Percentiles rank a stretch among this genome's conserved stretches.
Evolutionary conservation across 1,140 invertebrate species (phyloP).

Genomic region (Drosophila suzukii): DNA sequence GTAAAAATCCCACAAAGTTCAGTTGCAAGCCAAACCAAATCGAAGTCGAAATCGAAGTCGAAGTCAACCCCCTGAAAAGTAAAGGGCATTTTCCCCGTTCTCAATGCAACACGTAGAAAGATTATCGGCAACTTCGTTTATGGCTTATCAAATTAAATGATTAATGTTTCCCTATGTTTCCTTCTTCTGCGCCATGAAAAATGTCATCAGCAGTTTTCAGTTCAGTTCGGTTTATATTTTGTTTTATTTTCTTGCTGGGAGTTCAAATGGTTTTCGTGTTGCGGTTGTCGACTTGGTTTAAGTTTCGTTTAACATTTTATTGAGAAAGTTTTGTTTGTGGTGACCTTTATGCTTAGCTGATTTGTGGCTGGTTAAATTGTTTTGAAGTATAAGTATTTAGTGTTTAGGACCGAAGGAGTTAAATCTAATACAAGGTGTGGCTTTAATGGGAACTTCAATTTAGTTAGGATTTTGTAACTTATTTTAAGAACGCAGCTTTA

Average conservation of each 20-base stretch:
- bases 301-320: constrained; percentile 72
- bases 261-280: constrained; percentile 50
- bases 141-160: constrained; percentile 83
- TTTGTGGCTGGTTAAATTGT: constrained; percentile 44
- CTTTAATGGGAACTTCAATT: constrained; percentile 1
- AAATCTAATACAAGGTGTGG: constrained; percentile 3
- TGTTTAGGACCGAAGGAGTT: constrained; percentile 12
- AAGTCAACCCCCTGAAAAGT: neutral
- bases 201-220: constrained; percentile 72
- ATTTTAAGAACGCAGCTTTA: neutral
- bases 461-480: neutral
- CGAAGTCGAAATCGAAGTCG: neutral
- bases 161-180: constrained; percentile 61
- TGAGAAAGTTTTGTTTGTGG: constrained; percentile 67
- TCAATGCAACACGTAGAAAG: constrained; percentile 50
- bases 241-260: constrained; percentile 23
- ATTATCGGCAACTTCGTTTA: constrained; percentile 73
- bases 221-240: constrained; percentile 2
- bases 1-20: constrained; percentile 18
- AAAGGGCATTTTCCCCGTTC: constrained; percentile 3
- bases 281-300: constrained; percentile 39
- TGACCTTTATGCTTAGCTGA: constrained; percentile 62
- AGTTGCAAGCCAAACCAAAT: constrained; percentile 2
- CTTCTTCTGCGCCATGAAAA: constrained; percentile 22
- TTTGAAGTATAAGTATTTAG: constrained; percentile 1